A percentile compares a stretch with the other conserved stretches of the same genome.
phyloP scores from a whole-genome alignment of 2,888 invertebrate genomes.

The Tipula confusa region DNA sequence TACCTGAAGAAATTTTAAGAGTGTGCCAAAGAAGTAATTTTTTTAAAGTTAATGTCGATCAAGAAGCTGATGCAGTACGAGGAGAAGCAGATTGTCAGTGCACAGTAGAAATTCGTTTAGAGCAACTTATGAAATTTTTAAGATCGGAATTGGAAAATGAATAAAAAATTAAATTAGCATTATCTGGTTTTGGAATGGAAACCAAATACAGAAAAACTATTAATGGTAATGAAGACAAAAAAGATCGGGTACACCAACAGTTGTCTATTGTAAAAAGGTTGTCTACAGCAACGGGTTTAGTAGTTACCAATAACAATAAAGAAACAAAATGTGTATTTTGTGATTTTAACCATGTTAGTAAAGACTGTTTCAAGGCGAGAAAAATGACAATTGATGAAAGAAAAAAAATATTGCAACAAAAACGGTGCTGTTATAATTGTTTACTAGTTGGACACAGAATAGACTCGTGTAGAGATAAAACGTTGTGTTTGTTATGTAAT shows the following conservation, averaged over 20 bases:
- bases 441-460: neutral
- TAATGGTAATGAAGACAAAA: too few relatives aligned
- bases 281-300: neutral
- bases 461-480: neutral
- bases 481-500: neutral
- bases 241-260: too few relatives aligned
- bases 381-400: neutral
- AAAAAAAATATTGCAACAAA: too few relatives aligned
- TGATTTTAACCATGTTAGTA: neutral
- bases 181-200: neutral
- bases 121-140: neutral
- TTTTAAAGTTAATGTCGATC: neutral
- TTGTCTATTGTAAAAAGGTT: too few relatives aligned
- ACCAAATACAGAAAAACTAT: neutral
- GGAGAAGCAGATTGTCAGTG: too few relatives aligned
- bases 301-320: neutral
- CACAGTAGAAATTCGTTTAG: neutral
- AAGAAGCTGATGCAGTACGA: neutral
- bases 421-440: neutral
- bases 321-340: neutral
- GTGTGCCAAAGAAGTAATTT: conserved; percentile 37
- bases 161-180: neutral
- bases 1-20: conserved; percentile 39
- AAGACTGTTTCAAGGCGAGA: neutral
- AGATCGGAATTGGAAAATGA: neutral